Percentiles rank a stretch among this genome's conserved stretches.
These are phyloP conservation scores for Lutra lutra DNA, from an alignment of 2,797 vertebrate species.

Conservation along the genomic window DNA sequence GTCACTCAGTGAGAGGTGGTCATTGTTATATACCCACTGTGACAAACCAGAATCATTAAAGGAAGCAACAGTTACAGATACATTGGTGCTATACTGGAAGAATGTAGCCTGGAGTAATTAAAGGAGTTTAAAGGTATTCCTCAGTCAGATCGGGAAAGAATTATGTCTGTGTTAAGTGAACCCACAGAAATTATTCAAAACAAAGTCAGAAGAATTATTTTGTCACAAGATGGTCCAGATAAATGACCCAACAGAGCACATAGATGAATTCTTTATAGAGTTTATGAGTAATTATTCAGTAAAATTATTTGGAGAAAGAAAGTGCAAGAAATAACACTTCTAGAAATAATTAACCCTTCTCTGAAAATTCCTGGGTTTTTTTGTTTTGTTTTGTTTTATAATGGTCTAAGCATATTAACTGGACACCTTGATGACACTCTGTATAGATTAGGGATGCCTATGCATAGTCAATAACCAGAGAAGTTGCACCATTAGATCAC, in stretches of 20 bases:
- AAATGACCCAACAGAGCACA: neutral
- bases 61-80: neutral
- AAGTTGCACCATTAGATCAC: neutral
- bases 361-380: neutral
- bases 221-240: constrained; percentile 4
- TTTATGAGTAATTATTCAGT: neutral
- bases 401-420: neutral
- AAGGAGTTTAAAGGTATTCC: neutral
- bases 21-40: neutral
- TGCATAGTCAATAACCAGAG: neutral
- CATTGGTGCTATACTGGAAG: neutral
- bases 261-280: neutral
- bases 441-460: neutral
- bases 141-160: neutral
- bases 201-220: constrained; percentile 30
- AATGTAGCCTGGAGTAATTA: neutral
- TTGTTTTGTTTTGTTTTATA: neutral
- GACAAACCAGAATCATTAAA: neutral
- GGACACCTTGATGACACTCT: neutral
- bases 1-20: neutral
- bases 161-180: constrained; percentile 13
- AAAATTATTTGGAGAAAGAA: neutral
- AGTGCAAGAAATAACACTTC: constrained; percentile 5
- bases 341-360: neutral
- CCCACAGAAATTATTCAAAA: constrained; percentile 26